These are phyloP conservation scores for Cheilosia grossa DNA, from an alignment of 2,888 invertebrate genomes.

Conservation along the genomic window DNA sequence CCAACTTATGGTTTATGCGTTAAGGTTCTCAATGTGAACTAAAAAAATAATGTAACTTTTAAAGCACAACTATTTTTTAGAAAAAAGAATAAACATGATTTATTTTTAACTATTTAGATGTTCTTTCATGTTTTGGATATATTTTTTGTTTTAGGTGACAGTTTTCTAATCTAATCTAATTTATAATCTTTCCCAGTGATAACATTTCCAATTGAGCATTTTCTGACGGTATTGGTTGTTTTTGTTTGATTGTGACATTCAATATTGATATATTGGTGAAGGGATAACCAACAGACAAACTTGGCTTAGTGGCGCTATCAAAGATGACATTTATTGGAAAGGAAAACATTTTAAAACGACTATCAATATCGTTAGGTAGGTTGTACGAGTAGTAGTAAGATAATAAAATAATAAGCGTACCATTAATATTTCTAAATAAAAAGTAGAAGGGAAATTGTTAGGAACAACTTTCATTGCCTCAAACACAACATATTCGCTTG, in stretches of 20 bases:
- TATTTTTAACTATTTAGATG: conserved; percentile 41
- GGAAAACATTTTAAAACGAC: no score
- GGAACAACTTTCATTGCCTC: no score
- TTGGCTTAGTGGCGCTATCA: background rate
- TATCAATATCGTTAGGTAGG: no score
- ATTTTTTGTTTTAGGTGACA: background rate
- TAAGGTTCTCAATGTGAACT: conserved; percentile 5
- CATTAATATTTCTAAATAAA: background rate
- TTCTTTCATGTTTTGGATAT: background rate
- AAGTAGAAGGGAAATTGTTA: no score
- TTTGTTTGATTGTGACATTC: background rate
- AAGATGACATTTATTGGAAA: no score
- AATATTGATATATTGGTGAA: conserved; percentile 19
- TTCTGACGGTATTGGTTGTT: background rate
- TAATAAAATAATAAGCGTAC: no score
- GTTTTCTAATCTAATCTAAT: background rate
- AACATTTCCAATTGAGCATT: background rate
- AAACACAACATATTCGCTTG: no score
- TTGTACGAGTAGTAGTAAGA: no score
- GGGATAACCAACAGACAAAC: background rate
- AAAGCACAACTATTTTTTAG: conserved; percentile 27
- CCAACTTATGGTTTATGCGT: conserved; percentile 8
- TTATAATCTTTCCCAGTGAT: background rate
- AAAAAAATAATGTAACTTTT: conserved; percentile 6
- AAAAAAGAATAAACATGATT: conserved; percentile 53